Conservation (phyloP, 2,888 invertebrate genomes). For the Spisula solida region DNA sequence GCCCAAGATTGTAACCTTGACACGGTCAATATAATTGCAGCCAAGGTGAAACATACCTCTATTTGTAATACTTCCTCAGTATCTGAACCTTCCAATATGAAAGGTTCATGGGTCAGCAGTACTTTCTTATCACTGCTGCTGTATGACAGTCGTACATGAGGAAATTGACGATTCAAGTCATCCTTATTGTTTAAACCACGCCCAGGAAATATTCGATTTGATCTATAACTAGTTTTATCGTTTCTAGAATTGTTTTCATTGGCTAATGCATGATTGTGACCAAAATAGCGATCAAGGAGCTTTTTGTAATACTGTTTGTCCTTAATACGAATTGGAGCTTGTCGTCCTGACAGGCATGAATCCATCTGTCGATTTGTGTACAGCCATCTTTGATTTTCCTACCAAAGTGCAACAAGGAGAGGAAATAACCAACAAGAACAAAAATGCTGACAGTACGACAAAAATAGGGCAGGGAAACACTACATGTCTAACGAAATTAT, state of each 20-base stretch:
- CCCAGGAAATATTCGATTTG: conserved; percentile 67
- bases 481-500: conserved; percentile 24
- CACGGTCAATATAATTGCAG: neutral
- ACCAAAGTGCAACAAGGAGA: conserved; percentile 60
- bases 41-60: conserved; percentile 74
- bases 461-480: conserved; percentile 17
- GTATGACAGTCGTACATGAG: conserved; percentile 79
- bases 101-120: conserved; percentile 74
- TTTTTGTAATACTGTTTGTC: conserved; percentile 84
- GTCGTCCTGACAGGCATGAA: conserved; percentile 75
- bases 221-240: conserved; percentile 68
- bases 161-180: conserved; percentile 76
- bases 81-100: conserved; percentile 73
- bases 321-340: conserved; percentile 80
- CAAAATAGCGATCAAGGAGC: conserved; percentile 84
- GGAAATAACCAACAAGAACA: conserved; percentile 27
- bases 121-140: conserved; percentile 76
- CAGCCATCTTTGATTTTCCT: conserved; percentile 81
- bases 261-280: conserved; percentile 82
- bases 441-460: conserved; percentile 19
- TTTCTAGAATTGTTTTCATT: conserved; percentile 74
- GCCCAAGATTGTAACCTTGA: neutral
- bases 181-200: conserved; percentile 71
- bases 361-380: conserved; percentile 77
- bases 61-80: conserved; percentile 74